Evolutionary conservation across 2,888 invertebrate genomes (phyloP).

Genomic region (Andrena trimmerana): DNA sequence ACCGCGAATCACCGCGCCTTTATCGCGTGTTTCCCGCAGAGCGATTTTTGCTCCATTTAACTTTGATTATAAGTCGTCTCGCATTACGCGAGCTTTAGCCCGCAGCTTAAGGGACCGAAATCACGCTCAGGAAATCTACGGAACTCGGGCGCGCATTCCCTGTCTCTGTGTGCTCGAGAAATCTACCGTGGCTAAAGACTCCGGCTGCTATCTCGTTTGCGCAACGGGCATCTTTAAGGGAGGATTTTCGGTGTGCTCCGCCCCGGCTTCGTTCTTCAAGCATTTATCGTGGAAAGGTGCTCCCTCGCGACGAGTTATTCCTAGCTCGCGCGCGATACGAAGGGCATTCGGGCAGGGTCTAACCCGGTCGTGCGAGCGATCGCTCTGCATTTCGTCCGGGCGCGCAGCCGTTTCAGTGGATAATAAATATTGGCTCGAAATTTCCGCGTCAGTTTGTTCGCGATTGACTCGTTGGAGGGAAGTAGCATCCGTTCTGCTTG

Average conservation of each 20-base stretch:
- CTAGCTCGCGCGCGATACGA: not conserved
- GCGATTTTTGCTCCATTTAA: slow-evolving; percentile 73
- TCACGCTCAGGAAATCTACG: slow-evolving; percentile 60
- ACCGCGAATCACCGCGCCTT: slow-evolving; percentile 68
- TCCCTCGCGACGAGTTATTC: not conserved
- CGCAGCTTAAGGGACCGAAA: slow-evolving; percentile 64
- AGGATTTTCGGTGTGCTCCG: slow-evolving; percentile 22
- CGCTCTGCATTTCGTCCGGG: not conserved
- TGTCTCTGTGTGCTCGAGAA: slow-evolving; percentile 50
- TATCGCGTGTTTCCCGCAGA: slow-evolving; percentile 66
- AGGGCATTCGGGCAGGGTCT: not conserved
- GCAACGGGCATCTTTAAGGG: slow-evolving; percentile 14
- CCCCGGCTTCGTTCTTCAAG: not conserved
- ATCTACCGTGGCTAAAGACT: slow-evolving; percentile 58
- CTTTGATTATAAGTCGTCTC: slow-evolving; percentile 70
- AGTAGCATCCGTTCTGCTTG: not conserved
- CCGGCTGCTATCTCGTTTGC: slow-evolving; percentile 33
- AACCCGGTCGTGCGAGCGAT: not conserved
- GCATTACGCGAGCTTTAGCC: slow-evolving; percentile 67
- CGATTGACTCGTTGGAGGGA: not conserved
- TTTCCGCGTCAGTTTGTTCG: not conserved
- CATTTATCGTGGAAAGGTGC: slow-evolving; percentile 24
- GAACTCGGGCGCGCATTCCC: slow-evolving; percentile 36
- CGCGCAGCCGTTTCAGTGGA: not conserved
- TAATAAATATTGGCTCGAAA: not conserved